These are phyloP conservation scores for Agrochola lota DNA, from an alignment of 2,888 invertebrate genomes.

Conservation along the genomic window DNA sequence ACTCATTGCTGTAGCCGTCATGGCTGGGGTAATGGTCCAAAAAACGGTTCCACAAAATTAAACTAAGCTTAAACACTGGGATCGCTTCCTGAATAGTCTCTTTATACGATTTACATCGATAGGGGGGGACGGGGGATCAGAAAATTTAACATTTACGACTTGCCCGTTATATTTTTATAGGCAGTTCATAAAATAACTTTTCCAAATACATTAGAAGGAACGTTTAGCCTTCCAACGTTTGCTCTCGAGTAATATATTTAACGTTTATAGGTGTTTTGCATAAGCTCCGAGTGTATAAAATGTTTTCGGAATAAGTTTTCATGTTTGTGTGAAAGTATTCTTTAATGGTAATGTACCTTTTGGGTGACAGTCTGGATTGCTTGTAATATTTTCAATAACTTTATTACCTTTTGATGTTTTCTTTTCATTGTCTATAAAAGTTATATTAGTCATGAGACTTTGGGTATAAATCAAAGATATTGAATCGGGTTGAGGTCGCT, in stretches of 20 bases:
- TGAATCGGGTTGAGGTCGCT: neutral
- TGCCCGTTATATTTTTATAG: conserved; percentile 87
- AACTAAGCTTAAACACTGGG: conserved; percentile 76
- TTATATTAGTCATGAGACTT: conserved; percentile 9
- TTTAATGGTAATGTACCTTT: conserved; percentile 59
- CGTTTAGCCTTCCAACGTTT: conserved; percentile 80
- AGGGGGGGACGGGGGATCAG: conserved; percentile 70
- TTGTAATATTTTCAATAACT: conserved; percentile 52
- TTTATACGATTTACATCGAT: conserved; percentile 82
- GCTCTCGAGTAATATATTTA: conserved; percentile 84
- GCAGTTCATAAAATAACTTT: conserved; percentile 87
- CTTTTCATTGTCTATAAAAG: conserved; percentile 17
- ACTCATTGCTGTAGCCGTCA: conserved; percentile 73
- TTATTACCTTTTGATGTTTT: conserved; percentile 29
- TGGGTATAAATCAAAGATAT: conserved; percentile 9
- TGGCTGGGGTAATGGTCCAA: conserved; percentile 76
- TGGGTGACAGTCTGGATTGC: conserved; percentile 44
- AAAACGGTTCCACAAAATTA: conserved; percentile 81
- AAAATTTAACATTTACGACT: conserved; percentile 85
- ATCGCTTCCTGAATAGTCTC: conserved; percentile 71
- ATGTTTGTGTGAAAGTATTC: conserved; percentile 66
- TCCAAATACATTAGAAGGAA: conserved; percentile 84
- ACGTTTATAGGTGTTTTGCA: conserved; percentile 86
- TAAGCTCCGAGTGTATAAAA: conserved; percentile 81
- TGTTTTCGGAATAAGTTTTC: conserved; percentile 77